Base-by-base conservation (phyloP, 2,113 vertebrate species). In the Falco punctatus region DNA sequence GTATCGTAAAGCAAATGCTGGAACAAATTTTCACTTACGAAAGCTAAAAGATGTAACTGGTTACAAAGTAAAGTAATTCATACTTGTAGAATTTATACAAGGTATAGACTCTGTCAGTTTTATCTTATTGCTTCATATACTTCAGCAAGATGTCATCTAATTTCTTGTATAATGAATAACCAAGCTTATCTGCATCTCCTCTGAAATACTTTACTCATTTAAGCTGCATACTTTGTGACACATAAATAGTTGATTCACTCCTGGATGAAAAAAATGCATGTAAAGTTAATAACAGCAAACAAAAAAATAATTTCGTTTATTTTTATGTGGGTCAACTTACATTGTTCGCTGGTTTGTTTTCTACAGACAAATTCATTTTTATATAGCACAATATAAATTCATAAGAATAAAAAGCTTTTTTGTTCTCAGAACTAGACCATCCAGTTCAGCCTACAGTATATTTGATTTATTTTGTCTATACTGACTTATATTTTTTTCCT, bases 91-190 rank as follows among this genome's bases (percentile, higher is more conserved):
- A 81, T 67, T 94, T 94, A 83, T 94, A 75, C 22, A 92, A 81
- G 26, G 21, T 80, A 95, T 96, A 75, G 40, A 90, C 46, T 79
- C 40, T 96, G 28, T 67, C 79, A 79, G 26, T 94, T 97, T 95
- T 97, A 94, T 88, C 90, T 97, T 95, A 44, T 87, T 82, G 35
- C 42, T 62, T 78, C 51, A 84, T 93, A 91, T 88, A 44, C 42
- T 96, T 59, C 27, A 48, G 77, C 44, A 84, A 86, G 81, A 52
- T 96, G 90, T 92, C 28, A 83, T 93, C 97, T 89, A 75, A 94
- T 95, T 97, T 86, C 35, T 95, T 70, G 13, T 90, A 33, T 62
- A 82, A 67, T n/a, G 73, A 82, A 81, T 81, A 87, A 73, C 40
- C 49, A 72, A 94, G 28, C 19, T 78, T 92, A 21, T 71, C 54